Evolutionary conservation across 2,888 invertebrate species (phyloP), one percentile per base, ranked within the genome.

Genomic region (Brachyptera risi): DNA sequence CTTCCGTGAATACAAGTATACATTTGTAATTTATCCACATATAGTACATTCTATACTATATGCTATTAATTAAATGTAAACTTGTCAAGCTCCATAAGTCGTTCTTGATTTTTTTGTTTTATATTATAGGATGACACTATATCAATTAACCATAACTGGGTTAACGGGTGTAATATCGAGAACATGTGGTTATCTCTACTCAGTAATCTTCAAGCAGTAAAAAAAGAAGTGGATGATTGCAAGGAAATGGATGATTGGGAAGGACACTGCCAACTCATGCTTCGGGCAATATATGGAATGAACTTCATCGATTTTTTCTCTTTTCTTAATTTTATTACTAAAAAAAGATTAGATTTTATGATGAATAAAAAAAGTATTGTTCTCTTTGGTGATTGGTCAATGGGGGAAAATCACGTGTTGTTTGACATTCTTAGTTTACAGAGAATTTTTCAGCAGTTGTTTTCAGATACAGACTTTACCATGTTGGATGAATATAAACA

Each of bases 121-220:
- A n/a, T 21, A 37, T 64, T 67, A 3, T 66, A 85, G 84, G 84
- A 89, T 64, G 92, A 96, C 72, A 94, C 96, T 27, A 90, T 98
- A 70, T 98, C 98, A 0, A 84, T 99, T 50, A 99, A 99, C 76
- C 98, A 98, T 74, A 99, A 99, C 74, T 97, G 96, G 92, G 83
- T 96, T 61, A 98, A 98, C 79, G 92, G 87, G 0, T 90, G 91
- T 70, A 97, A 96, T 72, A 79, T 96, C 64, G 73, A 79, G 61
- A 74, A 76, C 44, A 84, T 92, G 69, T 94, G 90, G 89, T 69
- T 76, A 1, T 83, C 86, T 50, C 74, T 97, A 50, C 77, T 80
- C 65, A 74, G 75, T 26, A 83, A 83, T 69, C 78, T 93, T 62
- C 58, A 71, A 35, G 82, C 82, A 58, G 91, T 95, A 2, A 82